These are phyloP conservation scores for Bubalus kerabau DNA, from an alignment of 2,113 vertebrate species.

Conservation along the genomic window DNA sequence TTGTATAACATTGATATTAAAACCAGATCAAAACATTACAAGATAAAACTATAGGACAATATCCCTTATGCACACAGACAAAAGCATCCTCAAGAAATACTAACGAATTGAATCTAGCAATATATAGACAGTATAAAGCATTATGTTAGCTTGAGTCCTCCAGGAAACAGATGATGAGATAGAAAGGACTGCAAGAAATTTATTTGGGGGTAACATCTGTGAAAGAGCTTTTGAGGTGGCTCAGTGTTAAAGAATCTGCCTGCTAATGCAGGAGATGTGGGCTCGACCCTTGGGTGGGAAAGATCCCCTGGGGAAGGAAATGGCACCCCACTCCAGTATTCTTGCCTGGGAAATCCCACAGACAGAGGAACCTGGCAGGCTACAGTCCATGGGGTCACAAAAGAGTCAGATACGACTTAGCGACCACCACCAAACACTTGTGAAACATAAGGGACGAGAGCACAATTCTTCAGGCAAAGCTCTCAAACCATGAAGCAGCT, in stretches of 20 bases:
- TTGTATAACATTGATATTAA: background rate
- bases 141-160: background rate
- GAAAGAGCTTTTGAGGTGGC: background rate
- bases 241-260: background rate
- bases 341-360: background rate
- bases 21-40: background rate
- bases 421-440: background rate
- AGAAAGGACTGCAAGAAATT: background rate
- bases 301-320: background rate
- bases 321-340: background rate
- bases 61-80: background rate
- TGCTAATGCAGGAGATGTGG: background rate
- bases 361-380: background rate
- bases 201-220: background rate
- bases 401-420: background rate
- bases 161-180: background rate
- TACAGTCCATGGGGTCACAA: background rate
- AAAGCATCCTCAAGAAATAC: background rate
- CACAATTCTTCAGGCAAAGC: background rate
- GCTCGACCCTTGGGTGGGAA: background rate
- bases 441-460: background rate
- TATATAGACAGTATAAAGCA: background rate
- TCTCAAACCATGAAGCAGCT: background rate
- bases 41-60: background rate
- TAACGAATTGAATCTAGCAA: background rate